Base-by-base conservation (phyloP, 64 coral and sea anemone genomes). In the Hydrozoanthus tunicans region DNA sequence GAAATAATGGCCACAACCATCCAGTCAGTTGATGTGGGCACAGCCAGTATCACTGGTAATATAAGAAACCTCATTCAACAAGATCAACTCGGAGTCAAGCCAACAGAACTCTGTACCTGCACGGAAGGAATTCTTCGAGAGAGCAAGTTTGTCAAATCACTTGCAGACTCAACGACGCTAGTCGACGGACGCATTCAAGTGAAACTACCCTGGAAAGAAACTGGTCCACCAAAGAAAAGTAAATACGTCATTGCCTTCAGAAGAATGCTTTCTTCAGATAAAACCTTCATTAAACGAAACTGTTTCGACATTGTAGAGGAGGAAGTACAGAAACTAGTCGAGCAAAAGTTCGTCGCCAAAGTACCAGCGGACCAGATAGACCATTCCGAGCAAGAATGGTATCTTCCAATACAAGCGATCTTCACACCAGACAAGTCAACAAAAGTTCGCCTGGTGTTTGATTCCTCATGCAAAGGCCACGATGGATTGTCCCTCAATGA, bases 401-500 rank as follows among this genome's bases (percentile, higher is more conserved):
- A 93, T 58, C 79, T 93, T 14, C 92, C 86, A 62, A 9, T 90
- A 63, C 85, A 90, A 70, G 92, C 92, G 23, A 86, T 93, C 25
- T 93, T 93, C 77, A 93, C 85, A 62, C 92, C 92, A 62, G 92
- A 90, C 10, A 90, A 82, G 51, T 81, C 77, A 24, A 93, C 92
- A 23, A 90, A 81, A 59, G 86, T 93, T 69, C 77, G 92, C 12
- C 57, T 93, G 6, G 86, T 93, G 1, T 93, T 93, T 56, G 92
- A 93, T 70, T 61, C 86, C 25, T 92, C 86, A 54, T 79, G 78
- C 7, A 94, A 94, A 94, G 91, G 73, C 6, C 91, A 86, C 8
- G 69, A 93, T 67, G 82, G 91, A 57, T 58, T 93, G 23, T 82
- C 85, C 53, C 63, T 90, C 12, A 93, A 93, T 53, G 92, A 93